A percentile compares a stretch with the other conserved stretches of the same genome.
Evolutionary conservation across 2,888 invertebrate genomes (phyloP).

Genomic region (Brenthis ino): DNA sequence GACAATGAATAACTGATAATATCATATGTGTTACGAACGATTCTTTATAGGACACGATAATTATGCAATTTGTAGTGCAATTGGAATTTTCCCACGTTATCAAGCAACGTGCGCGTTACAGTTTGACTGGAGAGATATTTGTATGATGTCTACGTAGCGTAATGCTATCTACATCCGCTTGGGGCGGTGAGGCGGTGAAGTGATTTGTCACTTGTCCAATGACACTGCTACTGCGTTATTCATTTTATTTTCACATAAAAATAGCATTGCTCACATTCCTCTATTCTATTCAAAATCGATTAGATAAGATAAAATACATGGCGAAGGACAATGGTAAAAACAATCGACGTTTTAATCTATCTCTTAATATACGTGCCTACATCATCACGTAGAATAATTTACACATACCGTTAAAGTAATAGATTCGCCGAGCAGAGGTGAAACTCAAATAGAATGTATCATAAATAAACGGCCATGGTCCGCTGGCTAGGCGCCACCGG

Average conservation of each 20-base stretch:
- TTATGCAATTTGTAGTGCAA: slow-evolving; percentile 29
- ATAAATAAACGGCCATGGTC: slow-evolving; percentile 56
- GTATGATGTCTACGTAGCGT: slow-evolving; percentile 66
- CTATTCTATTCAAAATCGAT: slow-evolving; percentile 20
- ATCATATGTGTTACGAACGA: too few relatives aligned
- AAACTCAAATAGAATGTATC: slow-evolving; percentile 38
- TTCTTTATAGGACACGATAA: too few relatives aligned
- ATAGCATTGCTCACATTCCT: slow-evolving; percentile 9
- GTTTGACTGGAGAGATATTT: slow-evolving; percentile 42
- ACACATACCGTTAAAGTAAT: slow-evolving; percentile 23
- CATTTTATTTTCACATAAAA: slow-evolving; percentile 25
- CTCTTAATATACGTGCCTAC: background rate
- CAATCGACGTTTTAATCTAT: background rate
- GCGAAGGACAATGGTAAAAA: slow-evolving; percentile 34
- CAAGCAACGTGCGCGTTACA: slow-evolving; percentile 35
- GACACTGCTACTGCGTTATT: slow-evolving; percentile 40
- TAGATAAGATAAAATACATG: slow-evolving; percentile 36
- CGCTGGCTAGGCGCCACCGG: slow-evolving; percentile 53
- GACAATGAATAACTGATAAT: too few relatives aligned
- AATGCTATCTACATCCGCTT: slow-evolving; percentile 74
- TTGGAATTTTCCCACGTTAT: slow-evolving; percentile 50
- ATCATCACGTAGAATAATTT: background rate
- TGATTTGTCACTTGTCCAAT: slow-evolving; percentile 38
- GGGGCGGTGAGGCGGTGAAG: slow-evolving; percentile 46
- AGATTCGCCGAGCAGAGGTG: slow-evolving; percentile 26